These are phyloP conservation scores for Cheilosia vernalis DNA, from an alignment of 2,888 invertebrate genomes.

Conservation along the genomic window DNA sequence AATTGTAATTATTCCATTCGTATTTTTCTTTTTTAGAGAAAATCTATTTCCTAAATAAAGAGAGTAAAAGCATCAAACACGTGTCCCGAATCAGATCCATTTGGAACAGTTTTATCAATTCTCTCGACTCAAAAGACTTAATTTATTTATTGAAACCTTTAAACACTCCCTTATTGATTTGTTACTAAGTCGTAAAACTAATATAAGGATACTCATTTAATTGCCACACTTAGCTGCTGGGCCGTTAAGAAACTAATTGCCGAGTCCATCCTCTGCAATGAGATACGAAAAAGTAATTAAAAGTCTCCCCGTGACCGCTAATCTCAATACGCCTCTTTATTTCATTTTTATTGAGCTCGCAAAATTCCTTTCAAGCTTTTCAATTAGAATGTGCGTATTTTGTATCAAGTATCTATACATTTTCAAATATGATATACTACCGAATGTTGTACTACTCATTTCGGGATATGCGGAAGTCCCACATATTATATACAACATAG, in stretches of 20 bases:
- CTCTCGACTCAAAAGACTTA: neutral
- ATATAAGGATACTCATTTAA: no score
- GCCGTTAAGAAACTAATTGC: slow-evolving; percentile 2
- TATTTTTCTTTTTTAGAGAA: no score
- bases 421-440: slow-evolving; percentile 2
- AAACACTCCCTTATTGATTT: slow-evolving; percentile 7
- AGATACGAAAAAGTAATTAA: neutral
- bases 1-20: neutral
- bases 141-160: neutral
- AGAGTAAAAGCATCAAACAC: no score
- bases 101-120: neutral
- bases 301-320: neutral
- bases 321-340: slow-evolving; percentile 35
- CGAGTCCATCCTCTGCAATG: neutral
- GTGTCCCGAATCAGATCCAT: no score
- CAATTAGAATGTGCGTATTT: slow-evolving; percentile 26
- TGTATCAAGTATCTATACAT: neutral
- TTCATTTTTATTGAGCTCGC: slow-evolving; percentile 27
- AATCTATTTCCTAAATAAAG: no score
- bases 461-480: neutral
- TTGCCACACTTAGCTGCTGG: neutral
- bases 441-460: neutral
- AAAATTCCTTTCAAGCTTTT: slow-evolving; percentile 27
- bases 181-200: neutral
- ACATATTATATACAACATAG: neutral